A percentile compares a stretch with the other conserved stretches of the same genome.
These are phyloP conservation scores for Corythornis leucogaster DNA, from an alignment of 2,797 vertebrate genomes.

Conservation along the genomic window DNA sequence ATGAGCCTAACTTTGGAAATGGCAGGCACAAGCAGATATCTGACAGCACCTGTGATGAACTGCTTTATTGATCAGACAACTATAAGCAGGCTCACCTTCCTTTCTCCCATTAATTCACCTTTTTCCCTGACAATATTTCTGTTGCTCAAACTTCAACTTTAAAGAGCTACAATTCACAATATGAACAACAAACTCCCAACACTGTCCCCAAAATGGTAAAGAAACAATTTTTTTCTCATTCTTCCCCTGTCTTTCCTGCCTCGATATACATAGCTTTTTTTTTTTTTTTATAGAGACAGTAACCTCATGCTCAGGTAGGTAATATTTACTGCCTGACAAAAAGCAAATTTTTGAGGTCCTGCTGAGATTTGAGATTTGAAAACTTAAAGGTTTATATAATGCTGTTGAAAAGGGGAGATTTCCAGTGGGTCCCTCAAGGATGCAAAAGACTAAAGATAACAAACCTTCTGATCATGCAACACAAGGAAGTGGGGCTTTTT, in stretches of 20 bases:
- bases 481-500: background rate
- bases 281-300: background rate
- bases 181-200: background rate
- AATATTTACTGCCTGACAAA: background rate
- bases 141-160: background rate
- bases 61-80: background rate
- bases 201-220: background rate
- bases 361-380: background rate
- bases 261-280: background rate
- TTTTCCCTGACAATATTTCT: background rate
- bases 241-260: background rate
- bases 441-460: background rate
- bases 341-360: background rate
- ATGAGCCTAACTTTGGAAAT: background rate
- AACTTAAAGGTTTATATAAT: background rate
- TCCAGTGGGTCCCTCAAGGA: background rate
- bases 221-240: background rate
- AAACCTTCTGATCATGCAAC: background rate
- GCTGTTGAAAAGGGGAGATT: background rate
- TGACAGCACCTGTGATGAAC: background rate
- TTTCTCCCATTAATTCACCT: constrained; percentile 7
- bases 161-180: constrained; percentile 1
- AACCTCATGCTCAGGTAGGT: background rate
- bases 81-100: background rate
- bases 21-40: background rate